Base-by-base conservation (phyloP, 64 coral and sea anemone species). In the Platygyra sinensis region DNA sequence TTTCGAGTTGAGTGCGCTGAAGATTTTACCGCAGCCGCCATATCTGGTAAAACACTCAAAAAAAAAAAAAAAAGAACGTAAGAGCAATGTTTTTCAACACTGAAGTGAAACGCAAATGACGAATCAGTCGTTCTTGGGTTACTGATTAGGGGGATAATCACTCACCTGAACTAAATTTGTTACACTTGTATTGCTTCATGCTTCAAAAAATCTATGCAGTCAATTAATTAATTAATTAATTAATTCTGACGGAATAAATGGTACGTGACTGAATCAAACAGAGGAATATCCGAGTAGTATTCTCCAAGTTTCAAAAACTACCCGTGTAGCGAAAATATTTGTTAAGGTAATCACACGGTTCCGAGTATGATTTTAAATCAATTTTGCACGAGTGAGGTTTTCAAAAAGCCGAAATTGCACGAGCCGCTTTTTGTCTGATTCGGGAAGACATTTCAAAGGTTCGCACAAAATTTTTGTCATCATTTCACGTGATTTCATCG, bases 41-140 rank as follows among this genome's bases (percentile, higher is more conserved):
- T 85, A 38, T 85, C 81, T 71, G 81, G 71, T 5, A 85, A 60
- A 10, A 85, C 81, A 72, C 81, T 85, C n/a, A 18, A 65, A 46
- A 24, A 20, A 67, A 9, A 0, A 27, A 9, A 71, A 72, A n/a
- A 69, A 24, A 5, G 6, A 65, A 69, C 65, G 11, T 27, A 24
- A n/a, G 65, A 27, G n/a, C 65, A 69, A 27, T 27, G 24, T 24
- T 18, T 65, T 65, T 65, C 18, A 65, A 24, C 2, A 24, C 4
- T 65, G 6, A 8, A 65, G 17, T 46, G 42, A 46, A 46, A 46
- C 42, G 42, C 42, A 46, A 46, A 46, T 46, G 42, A 46, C 42
- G 7, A 46, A 46, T 8, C 3, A 46, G 7, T 46, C 42, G 42
- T 46, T 46, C 42, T 46, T 46, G 12, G 57, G 22, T 17, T 2